phyloP scores from a whole-genome alignment of 2,888 invertebrate species.

The Panopea generosa region DNA sequence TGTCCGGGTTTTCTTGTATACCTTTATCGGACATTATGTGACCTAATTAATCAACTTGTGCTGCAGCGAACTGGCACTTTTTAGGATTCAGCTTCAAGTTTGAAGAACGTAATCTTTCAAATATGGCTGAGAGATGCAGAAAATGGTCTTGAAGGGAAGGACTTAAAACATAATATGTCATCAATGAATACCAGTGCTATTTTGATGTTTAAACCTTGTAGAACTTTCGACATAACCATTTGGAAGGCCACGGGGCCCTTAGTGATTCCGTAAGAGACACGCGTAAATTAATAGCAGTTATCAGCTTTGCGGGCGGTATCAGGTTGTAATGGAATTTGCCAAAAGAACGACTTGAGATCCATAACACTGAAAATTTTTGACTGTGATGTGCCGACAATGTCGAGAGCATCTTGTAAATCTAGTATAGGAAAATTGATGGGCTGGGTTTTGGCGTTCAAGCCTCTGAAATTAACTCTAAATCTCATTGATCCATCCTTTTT shows the following conservation, averaged over 20 bases:
- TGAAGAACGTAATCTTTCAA: neutral
- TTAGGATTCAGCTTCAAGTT: conserved; percentile 46
- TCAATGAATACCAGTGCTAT: neutral
- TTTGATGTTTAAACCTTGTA: neutral
- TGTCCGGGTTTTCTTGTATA: neutral
- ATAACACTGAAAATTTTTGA: conserved; percentile 16
- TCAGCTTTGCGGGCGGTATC: neutral
- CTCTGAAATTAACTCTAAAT: neutral
- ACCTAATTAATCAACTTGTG: neutral
- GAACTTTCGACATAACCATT: conserved; percentile 13
- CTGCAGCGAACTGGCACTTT: conserved; percentile 38
- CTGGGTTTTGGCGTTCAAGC: neutral
- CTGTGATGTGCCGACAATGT: conserved; percentile 16
- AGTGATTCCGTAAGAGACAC: conserved; percentile 14
- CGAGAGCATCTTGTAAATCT: conserved; percentile 17
- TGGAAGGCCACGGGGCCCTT: conserved; percentile 12
- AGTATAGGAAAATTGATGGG: neutral
- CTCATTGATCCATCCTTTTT: neutral
- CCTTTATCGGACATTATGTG: neutral
- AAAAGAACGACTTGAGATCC: conserved; percentile 18
- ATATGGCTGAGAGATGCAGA: neutral
- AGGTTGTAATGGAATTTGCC: neutral
- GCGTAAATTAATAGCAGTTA: conserved; percentile 1
- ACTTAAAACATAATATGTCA: neutral
- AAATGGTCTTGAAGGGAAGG: neutral